Evolutionary conservation across 2,113 vertebrate genomes (phyloP), one percentile per base, ranked within the genome.

Genomic region (Scomber scombrus): DNA sequence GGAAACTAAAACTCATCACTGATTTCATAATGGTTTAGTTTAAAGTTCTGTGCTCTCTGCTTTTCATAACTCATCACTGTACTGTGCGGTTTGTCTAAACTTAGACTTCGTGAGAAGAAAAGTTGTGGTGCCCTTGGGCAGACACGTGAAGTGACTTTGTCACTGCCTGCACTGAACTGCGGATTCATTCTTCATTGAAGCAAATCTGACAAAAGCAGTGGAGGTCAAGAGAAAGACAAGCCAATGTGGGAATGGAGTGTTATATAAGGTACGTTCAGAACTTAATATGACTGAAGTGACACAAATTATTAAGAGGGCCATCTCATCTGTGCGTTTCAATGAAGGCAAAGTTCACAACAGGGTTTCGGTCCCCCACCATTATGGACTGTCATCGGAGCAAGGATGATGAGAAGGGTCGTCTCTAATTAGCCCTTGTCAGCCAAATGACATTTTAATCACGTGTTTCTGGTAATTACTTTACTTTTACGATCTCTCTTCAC

Each of bases 361-460:
- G 80, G 82, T 87, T 91, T 89, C 52, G 90, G 83, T 86, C 90
- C 84, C 75, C 61, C 54, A 84, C 90, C 88, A 85, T 90, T 90
- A 91, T 26, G 85, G 80, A 79, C 88, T 82, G 88, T 88, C 90
- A 80, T 50, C 55, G 56, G 84, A 85, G 85, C 84, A 85, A 3
- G 47, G 81, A 87, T 88, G 92, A 92, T 58, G 72, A 91, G 92
- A 77, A 77, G 78, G 88, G 93, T 91, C 93, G 81, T 80, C 87
- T 80, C 83, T 95, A 95, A 95, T 95, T 95, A 95, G 91, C 87
- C 89, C 90, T 55, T 90, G 93, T 93, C 94, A 93, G 86, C 74
- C 76, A 81, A 85, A 92, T 94, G 93, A 95, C 93, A 95, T 94
- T 89, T 88, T 94, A 93, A 95, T 95, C 94, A 93, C 88, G 90